Percentiles rank a stretch among this genome's conserved stretches.
These are phyloP conservation scores for Chunga burmeisteri DNA, from an alignment of 2,113 vertebrate species.

Conservation along the genomic window DNA sequence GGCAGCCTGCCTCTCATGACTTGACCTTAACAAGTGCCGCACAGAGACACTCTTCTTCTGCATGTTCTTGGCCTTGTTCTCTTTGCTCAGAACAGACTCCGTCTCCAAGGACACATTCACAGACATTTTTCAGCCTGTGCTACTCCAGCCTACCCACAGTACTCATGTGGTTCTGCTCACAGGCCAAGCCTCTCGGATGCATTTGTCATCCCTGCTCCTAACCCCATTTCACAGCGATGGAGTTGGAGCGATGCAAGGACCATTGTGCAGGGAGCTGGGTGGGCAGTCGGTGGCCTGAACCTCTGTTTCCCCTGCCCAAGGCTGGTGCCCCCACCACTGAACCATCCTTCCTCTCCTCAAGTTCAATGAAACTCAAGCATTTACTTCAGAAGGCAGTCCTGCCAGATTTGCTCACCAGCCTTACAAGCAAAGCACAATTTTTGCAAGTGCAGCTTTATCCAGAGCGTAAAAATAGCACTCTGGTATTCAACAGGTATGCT, in stretches of 20 bases:
- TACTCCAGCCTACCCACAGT: not conserved
- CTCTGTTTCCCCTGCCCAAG: not conserved
- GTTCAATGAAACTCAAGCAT: not conserved
- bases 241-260: not conserved
- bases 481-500: not conserved
- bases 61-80: not conserved
- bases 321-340: fast-evolving
- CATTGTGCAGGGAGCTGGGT: fast-evolving
- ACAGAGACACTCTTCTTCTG: not conserved
- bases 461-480: not conserved
- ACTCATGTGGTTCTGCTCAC: not conserved
- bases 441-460: not conserved
- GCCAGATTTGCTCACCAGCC: not conserved
- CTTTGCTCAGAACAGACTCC: not conserved
- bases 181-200: fast-evolving
- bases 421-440: not conserved
- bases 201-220: not conserved
- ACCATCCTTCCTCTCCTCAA: not conserved
- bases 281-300: fast-evolving
- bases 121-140: not conserved
- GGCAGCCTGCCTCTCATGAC: not conserved
- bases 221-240: not conserved
- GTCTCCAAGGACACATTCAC: not conserved
- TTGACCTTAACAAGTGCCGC: fast-evolving
- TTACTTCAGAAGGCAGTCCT: not conserved